Evolutionary conservation across 2,888 invertebrate genomes (phyloP).

Genomic region (Drosophila tanythrix): DNA sequence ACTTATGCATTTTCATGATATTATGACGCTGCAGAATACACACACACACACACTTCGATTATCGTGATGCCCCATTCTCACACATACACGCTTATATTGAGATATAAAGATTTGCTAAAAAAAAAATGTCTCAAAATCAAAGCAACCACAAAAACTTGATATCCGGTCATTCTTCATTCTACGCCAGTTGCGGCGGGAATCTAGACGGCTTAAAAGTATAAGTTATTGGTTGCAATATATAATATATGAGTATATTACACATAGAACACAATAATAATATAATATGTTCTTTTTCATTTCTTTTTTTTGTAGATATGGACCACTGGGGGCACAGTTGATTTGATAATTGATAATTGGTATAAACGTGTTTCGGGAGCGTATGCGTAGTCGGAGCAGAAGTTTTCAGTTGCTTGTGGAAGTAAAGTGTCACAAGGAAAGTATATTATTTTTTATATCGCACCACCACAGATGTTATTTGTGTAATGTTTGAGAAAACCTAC

Average conservation of each 20-base stretch:
- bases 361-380: neutral
- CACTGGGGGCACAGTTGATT: neutral
- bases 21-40: neutral
- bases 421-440: neutral
- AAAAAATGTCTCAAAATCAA: neutral
- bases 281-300: neutral
- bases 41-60: neutral
- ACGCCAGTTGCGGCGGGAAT: too few relatives aligned
- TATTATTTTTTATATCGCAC: slow-evolving; percentile 2
- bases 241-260: neutral
- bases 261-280: neutral
- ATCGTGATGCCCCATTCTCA: neutral
- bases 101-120: neutral
- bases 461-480: neutral
- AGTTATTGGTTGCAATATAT: neutral
- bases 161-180: neutral
- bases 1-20: neutral
- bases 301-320: neutral
- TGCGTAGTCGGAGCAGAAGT: neutral
- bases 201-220: neutral
- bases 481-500: neutral
- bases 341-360: neutral
- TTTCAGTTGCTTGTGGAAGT: neutral
- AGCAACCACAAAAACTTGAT: neutral
- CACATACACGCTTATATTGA: neutral